Evolutionary conservation across 2,888 invertebrate species (phyloP).

Genomic region (Drosophila pseudotalamancana): DNA sequence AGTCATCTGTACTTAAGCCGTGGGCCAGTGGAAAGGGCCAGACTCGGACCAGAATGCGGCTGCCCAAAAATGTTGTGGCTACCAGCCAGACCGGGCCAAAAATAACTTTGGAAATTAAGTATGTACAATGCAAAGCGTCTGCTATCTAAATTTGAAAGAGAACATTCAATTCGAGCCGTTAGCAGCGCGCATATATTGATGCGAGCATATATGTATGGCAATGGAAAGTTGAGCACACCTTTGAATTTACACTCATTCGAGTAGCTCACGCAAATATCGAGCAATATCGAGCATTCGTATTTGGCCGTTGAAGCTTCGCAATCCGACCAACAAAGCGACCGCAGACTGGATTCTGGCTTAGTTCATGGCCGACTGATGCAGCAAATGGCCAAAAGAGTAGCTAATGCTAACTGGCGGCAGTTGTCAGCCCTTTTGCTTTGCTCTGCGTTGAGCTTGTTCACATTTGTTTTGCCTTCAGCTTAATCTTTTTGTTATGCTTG

Average conservation of each 20-base stretch:
- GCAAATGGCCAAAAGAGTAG: constrained; percentile 45
- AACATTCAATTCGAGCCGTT: constrained; percentile 29
- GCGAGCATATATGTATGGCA: constrained; percentile 14
- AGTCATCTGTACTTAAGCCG: constrained; percentile 28
- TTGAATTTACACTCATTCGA: constrained; percentile 64
- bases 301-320: constrained; percentile 25
- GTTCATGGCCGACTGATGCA: constrained; percentile 25
- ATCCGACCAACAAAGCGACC: constrained; percentile 52
- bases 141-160: constrained; percentile 19
- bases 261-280: constrained; percentile 55
- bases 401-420: background rate
- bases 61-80: constrained; percentile 38
- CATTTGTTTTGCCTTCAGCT: constrained; percentile 33
- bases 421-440: background rate
- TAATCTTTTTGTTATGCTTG: constrained; percentile 25
- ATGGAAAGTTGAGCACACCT: background rate
- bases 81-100: constrained; percentile 15
- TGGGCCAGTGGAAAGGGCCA: background rate
- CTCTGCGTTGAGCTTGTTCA: constrained; percentile 8
- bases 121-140: constrained; percentile 11
- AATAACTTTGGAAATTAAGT: constrained; percentile 34
- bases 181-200: constrained; percentile 23
- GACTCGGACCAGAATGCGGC: constrained; percentile 21
- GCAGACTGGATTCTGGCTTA: constrained; percentile 31
- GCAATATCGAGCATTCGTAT: constrained; percentile 6